These are phyloP conservation scores for Belonocnema kinseyi DNA, from an alignment of 1,140 invertebrate species.

Conservation along the genomic window DNA sequence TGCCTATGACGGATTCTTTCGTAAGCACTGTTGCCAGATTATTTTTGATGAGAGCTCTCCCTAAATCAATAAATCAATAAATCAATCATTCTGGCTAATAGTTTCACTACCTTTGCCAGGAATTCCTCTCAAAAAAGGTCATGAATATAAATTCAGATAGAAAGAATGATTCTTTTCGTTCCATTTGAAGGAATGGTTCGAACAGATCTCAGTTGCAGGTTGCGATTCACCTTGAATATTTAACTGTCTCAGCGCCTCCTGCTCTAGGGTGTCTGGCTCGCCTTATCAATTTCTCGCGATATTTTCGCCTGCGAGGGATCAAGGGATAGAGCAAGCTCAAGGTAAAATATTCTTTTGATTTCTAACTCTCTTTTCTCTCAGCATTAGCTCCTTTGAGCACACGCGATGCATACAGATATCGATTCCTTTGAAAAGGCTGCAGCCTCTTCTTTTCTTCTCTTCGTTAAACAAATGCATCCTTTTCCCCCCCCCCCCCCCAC, in stretches of 20 bases:
- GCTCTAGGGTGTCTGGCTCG: slow-evolving; percentile 1
- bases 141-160: neutral
- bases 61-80: no score
- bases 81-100: no score
- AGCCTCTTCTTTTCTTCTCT: slow-evolving; percentile 20
- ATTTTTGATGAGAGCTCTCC: no score
- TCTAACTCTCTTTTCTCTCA: slow-evolving; percentile 15
- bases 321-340: neutral
- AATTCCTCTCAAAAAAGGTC: neutral
- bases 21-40: slow-evolving; percentile 15
- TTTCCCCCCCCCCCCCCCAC: neutral
- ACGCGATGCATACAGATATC: neutral
- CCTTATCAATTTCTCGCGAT: slow-evolving; percentile 24
- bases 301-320: neutral
- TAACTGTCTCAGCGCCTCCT: neutral
- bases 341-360: slow-evolving; percentile 43
- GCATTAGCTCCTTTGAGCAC: neutral
- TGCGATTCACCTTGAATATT: slow-evolving; percentile 5
- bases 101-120: no score
- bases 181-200: neutral
- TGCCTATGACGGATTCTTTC: neutral
- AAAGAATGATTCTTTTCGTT: neutral
- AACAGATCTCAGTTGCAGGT: neutral
- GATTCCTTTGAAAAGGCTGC: neutral
- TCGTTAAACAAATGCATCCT: slow-evolving; percentile 43